These are phyloP conservation scores for Drosophila birchii DNA, from an alignment of 2,888 invertebrate genomes.

Conservation along the genomic window DNA sequence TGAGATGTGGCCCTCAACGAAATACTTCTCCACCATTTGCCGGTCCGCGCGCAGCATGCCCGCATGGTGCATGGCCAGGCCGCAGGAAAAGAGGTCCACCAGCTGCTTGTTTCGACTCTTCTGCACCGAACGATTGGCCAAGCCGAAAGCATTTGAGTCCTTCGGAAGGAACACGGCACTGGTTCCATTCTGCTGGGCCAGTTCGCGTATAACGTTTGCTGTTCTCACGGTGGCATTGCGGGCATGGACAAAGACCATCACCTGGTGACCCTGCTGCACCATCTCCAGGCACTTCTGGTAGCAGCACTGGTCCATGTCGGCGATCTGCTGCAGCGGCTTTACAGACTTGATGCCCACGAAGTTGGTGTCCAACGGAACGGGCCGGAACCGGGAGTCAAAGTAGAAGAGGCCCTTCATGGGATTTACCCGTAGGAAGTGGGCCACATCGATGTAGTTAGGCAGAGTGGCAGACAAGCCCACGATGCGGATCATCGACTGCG, in stretches of 20 bases:
- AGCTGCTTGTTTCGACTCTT: conserved; percentile 93
- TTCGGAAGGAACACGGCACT: conserved; percentile 89
- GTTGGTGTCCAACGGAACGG: conserved; percentile 96
- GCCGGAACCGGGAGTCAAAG: conserved; percentile 96
- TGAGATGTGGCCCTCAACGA: conserved; percentile 93
- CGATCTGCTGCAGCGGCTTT: conserved; percentile 87
- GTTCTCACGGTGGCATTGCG: conserved; percentile 97
- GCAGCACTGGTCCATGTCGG: conserved; percentile 95
- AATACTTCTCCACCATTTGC: conserved; percentile 94
- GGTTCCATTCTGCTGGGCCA: conserved; percentile 91
- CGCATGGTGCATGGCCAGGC: conserved; percentile 98
- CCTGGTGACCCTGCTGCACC: conserved; percentile 96
- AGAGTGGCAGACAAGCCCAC: conserved; percentile 98
- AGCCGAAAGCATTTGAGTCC: conserved; percentile 87
- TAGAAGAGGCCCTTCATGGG: conserved; percentile 96
- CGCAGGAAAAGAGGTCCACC: conserved; percentile 92
- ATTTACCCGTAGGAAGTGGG: conserved; percentile 96
- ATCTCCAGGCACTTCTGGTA: conserved; percentile 95
- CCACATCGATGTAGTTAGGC: conserved; percentile 98
- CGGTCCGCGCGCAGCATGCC: conserved; percentile 96
- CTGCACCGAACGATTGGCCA: conserved; percentile 89
- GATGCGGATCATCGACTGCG: conserved; percentile 97
- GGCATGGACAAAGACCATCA: conserved; percentile 99
- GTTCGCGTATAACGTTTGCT: conserved; percentile 92
- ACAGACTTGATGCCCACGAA: conserved; percentile 94